Conservation (phyloP, 2,888 invertebrate genomes). For the Pristionchus arcanus region DNA sequence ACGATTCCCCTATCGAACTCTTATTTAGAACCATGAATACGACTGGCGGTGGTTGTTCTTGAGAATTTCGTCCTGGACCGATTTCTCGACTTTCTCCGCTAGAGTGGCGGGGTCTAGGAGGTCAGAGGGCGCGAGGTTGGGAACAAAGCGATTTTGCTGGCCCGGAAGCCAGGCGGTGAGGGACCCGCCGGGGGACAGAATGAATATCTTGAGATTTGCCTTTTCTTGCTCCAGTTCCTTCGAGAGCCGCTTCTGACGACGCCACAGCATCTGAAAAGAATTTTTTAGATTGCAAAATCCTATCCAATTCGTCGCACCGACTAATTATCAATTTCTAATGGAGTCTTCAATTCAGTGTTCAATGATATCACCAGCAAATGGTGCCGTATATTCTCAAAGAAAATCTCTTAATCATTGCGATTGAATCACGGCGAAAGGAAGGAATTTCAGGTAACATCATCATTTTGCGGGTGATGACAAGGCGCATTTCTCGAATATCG, state of each 20-base stretch:
- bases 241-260: background rate
- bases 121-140: background rate
- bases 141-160: background rate
- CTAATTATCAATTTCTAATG: no score
- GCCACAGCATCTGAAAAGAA: slow-evolving; percentile 38
- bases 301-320: background rate
- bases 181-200: slow-evolving; percentile 16
- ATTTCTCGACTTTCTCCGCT: background rate
- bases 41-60: slow-evolving; percentile 26
- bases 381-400: background rate
- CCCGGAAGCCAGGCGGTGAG: slow-evolving; percentile 39
- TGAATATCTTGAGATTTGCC: slow-evolving; percentile 46
- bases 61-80: slow-evolving; percentile 9
- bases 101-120: background rate
- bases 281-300: background rate
- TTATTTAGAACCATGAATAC: slow-evolving; percentile 9
- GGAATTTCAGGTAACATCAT: background rate
- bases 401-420: background rate
- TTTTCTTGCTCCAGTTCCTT: slow-evolving; percentile 51
- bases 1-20: background rate
- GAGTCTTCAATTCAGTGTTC: no score
- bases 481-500: background rate
- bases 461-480: background rate
- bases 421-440: background rate
- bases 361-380: no score